Conservation (phyloP, 2,888 invertebrate species). For the Helleia helle region DNA sequence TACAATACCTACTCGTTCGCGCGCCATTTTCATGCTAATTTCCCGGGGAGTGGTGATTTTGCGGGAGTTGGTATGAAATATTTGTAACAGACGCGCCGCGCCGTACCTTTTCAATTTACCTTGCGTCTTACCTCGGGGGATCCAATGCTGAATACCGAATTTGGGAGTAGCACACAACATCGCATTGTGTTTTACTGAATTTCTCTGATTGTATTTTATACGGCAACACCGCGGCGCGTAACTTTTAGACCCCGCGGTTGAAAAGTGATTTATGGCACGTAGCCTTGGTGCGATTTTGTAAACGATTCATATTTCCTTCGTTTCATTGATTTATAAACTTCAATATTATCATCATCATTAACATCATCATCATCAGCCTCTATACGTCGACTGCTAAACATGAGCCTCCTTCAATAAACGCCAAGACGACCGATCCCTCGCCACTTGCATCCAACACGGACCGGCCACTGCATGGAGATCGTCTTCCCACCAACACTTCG, state of each 20-base stretch:
- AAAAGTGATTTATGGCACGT: not conserved
- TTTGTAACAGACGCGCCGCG: slow-evolving; percentile 39
- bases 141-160: slow-evolving; percentile 43
- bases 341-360: too few species aligned
- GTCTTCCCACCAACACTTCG: too few species aligned
- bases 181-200: slow-evolving; percentile 28
- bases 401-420: too few species aligned
- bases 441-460: too few species aligned
- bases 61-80: slow-evolving; percentile 43
- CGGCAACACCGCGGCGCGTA: not conserved
- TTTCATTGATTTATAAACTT: too few species aligned
- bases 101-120: slow-evolving; percentile 52
- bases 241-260: not conserved
- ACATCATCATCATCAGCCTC: too few species aligned
- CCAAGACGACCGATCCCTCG: too few species aligned
- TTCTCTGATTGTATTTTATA: slow-evolving; percentile 3
- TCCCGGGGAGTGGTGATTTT: slow-evolving; percentile 47
- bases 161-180: slow-evolving; percentile 32
- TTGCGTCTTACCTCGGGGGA: slow-evolving; percentile 32
- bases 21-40: slow-evolving; percentile 61
- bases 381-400: too few species aligned
- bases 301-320: too few species aligned
- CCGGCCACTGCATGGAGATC: too few species aligned
- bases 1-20: slow-evolving; percentile 39
- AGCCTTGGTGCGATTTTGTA: too few species aligned